phyloP scores from a whole-genome alignment of 2,113 vertebrate genomes.

The Lynx canadensis region DNA sequence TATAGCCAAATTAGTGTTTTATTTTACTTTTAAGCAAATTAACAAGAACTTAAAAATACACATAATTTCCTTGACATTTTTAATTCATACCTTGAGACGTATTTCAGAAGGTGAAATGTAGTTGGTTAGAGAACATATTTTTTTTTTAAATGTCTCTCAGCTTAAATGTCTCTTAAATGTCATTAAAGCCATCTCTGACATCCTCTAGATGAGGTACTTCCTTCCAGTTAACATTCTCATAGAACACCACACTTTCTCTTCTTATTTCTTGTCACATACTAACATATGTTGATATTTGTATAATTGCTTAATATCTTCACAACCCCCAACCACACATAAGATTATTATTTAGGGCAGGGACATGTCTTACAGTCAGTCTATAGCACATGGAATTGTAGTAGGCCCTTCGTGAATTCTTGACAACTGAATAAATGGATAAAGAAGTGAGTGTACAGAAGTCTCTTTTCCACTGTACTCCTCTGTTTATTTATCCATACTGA shows the following conservation, averaged over 20 bases:
- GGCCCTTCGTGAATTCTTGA: conserved; percentile 1
- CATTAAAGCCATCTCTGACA: not conserved
- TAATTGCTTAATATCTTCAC: not conserved
- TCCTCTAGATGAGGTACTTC: not conserved
- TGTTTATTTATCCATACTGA: not conserved
- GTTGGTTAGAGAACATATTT: not conserved
- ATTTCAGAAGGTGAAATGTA: not conserved
- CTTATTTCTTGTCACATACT: not conserved
- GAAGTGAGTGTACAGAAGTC: not conserved
- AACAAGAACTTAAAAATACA: not conserved
- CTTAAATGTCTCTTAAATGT: not conserved
- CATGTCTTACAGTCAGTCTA: not conserved
- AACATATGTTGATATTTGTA: not conserved
- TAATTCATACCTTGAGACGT: not conserved
- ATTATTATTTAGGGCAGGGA: not conserved
- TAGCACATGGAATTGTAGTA: not conserved
- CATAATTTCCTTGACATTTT: conserved; percentile 8
- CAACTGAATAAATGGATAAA: conserved; percentile 20
- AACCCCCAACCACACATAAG: not conserved
- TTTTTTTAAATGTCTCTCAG: not conserved
- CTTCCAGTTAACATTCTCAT: not conserved
- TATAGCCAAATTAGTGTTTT: conserved; percentile 31
- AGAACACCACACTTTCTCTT: not conserved
- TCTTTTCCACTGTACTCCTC: not conserved
- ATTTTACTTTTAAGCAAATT: conserved; percentile 51